phyloP scores from a whole-genome alignment of 2,797 vertebrate species.

The Heterohyrax brucei region DNA sequence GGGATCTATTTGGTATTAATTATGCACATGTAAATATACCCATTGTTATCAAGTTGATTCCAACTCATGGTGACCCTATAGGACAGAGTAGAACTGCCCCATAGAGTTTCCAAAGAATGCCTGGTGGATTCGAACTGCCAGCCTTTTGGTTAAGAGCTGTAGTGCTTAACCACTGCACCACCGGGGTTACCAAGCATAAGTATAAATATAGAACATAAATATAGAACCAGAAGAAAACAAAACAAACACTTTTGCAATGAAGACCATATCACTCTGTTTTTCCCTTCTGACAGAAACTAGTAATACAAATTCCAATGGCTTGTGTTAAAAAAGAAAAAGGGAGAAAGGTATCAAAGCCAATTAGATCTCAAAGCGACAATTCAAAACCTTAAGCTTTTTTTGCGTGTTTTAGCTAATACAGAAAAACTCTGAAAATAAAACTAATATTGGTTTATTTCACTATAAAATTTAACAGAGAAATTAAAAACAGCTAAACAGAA shows the following conservation, averaged over 20 bases:
- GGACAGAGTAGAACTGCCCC: too few relatives aligned
- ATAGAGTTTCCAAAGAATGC: too few relatives aligned
- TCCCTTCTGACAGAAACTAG: not conserved
- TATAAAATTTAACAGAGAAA: constrained; percentile 23
- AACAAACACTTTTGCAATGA: constrained; percentile 31
- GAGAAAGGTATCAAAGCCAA: not conserved
- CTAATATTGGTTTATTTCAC: constrained; percentile 35
- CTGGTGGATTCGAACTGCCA: too few relatives aligned
- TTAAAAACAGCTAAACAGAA: constrained; percentile 31
- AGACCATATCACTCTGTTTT: not conserved
- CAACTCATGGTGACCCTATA: too few relatives aligned
- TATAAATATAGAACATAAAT: not conserved
- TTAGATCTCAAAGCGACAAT: not conserved
- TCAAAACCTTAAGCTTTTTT: constrained; percentile 2
- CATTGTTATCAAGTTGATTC: too few relatives aligned
- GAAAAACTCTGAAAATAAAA: not conserved
- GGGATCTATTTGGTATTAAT: too few relatives aligned
- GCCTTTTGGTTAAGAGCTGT: too few relatives aligned
- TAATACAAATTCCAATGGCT: constrained; percentile 4
- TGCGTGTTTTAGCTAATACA: not conserved
- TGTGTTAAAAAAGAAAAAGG: constrained; percentile 24
- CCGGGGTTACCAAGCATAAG: too few relatives aligned
- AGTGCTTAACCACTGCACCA: too few relatives aligned
- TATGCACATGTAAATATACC: too few relatives aligned
- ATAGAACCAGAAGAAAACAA: not conserved